Evolutionary conservation across 2,888 invertebrate genomes (phyloP).

Genomic region (Sepioteuthis lessoniana): DNA sequence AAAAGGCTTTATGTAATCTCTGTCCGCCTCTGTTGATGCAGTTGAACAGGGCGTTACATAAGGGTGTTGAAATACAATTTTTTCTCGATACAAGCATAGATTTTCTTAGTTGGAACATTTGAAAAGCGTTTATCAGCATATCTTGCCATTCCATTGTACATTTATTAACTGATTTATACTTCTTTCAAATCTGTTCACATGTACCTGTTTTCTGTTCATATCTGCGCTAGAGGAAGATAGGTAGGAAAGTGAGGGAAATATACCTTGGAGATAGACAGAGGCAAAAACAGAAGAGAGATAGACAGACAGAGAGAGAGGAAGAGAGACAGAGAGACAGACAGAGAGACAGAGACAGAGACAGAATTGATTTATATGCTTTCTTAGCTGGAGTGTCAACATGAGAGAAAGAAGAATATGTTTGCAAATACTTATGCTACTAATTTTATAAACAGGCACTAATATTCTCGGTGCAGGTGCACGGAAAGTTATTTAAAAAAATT

Average conservation of each 20-base stretch:
- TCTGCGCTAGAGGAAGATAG: rapidly evolving
- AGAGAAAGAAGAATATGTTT: neutral
- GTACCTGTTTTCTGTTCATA: too few relatives aligned
- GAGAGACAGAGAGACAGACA: neutral
- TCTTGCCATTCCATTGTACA: too few relatives aligned
- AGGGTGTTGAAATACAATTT: too few relatives aligned
- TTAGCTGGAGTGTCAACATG: neutral
- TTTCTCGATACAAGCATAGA: too few relatives aligned
- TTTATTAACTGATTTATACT: too few relatives aligned
- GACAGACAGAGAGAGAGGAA: neutral
- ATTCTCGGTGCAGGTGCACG: neutral
- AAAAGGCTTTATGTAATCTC: too few relatives aligned
- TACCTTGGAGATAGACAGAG: neutral
- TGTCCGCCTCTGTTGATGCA: too few relatives aligned
- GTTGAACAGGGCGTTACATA: too few relatives aligned
- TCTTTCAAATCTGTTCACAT: too few relatives aligned
- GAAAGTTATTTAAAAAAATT: neutral
- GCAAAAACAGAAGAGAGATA: neutral
- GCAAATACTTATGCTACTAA: neutral
- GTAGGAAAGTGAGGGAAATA: neutral
- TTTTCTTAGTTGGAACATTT: too few relatives aligned
- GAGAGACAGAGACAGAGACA: neutral
- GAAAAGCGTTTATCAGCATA: too few relatives aligned
- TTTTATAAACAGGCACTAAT: neutral
- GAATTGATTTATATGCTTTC: neutral